These are phyloP conservation scores for Lepidothrix coronata DNA, from an alignment of 2,113 vertebrate genomes.

Conservation along the genomic window DNA sequence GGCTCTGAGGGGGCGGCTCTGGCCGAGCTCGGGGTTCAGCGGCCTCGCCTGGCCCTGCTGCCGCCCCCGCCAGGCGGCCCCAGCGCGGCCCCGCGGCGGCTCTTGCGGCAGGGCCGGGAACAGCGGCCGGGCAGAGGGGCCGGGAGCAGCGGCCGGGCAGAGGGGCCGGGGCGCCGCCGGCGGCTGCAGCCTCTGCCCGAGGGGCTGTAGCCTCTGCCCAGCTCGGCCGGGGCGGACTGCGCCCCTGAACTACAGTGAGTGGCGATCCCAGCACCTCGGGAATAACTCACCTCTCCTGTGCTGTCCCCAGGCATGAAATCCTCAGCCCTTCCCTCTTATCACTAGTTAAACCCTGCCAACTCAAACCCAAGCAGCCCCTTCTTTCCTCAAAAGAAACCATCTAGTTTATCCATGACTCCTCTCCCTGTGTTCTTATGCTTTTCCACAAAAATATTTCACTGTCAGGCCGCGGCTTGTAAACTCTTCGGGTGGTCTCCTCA, in stretches of 20 bases:
- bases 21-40: background rate
- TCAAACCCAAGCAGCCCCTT: background rate
- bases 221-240: too few relatives aligned
- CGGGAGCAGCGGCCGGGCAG: background rate
- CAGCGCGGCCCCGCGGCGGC: background rate
- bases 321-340: background rate
- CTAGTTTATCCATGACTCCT: background rate
- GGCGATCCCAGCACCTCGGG: background rate
- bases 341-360: background rate
- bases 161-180: too few relatives aligned
- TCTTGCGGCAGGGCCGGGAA: background rate
- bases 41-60: background rate
- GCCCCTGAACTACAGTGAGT: accelerated
- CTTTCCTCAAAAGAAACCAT: background rate
- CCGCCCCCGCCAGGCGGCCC: too few relatives aligned
- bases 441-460: background rate
- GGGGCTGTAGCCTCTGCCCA: background rate
- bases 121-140: background rate
- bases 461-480: background rate
- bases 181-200: too few relatives aligned
- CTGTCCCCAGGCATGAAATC: background rate
- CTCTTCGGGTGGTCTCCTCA: background rate
- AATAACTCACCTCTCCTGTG: accelerated
- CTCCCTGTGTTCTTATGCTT: background rate
- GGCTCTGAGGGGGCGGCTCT: background rate